These are phyloP conservation scores for Drosophila ohnishii DNA, from an alignment of 1,140 invertebrate genomes.

Conservation along the genomic window DNA sequence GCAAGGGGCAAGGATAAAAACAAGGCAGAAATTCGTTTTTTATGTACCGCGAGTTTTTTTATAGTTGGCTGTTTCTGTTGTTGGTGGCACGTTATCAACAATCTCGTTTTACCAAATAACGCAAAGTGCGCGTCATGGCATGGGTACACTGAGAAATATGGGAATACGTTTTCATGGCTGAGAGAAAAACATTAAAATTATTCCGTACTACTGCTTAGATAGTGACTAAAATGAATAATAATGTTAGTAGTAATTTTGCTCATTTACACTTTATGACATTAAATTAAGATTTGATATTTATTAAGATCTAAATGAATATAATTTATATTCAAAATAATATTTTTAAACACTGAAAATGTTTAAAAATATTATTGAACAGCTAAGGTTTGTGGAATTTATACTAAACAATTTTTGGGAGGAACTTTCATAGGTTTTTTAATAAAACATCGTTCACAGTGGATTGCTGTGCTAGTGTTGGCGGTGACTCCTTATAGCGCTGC, in stretches of 20 bases:
- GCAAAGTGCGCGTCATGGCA: conserved; percentile 68
- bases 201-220: no score
- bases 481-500: conserved; percentile 12
- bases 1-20: conserved; percentile 19
- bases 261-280: not conserved
- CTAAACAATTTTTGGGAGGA: no score
- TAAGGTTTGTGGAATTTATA: no score
- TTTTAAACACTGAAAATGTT: no score
- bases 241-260: no score
- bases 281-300: not conserved
- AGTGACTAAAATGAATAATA: no score
- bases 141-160: conserved; percentile 20
- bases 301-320: not conserved
- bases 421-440: no score
- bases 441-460: conserved; percentile 1
- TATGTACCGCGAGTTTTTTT: conserved; percentile 60
- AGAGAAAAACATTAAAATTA: no score
- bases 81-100: conserved; percentile 75
- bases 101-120: conserved; percentile 81
- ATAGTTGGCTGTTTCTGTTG: conserved; percentile 52
- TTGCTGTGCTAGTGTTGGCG: not conserved
- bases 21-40: conserved; percentile 60
- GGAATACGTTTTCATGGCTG: no score
- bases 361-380: no score
- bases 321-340: no score